These are phyloP conservation scores for Falco novaeseelandiae DNA, from an alignment of 2,797 vertebrate species.

Conservation along the genomic window DNA sequence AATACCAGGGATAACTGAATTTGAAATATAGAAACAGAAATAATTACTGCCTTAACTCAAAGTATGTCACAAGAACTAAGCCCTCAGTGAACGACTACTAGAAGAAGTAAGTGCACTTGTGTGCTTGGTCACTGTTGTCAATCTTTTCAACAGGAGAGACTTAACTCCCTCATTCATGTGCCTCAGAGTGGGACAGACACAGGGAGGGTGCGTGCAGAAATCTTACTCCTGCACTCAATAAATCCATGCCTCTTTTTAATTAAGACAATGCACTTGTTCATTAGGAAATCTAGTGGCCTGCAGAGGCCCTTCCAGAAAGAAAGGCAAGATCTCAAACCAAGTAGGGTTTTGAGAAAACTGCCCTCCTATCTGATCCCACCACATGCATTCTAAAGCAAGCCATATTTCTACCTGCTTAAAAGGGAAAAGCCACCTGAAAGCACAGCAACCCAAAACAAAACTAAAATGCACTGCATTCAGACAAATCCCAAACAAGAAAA, in stretches of 20 bases:
- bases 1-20: background rate
- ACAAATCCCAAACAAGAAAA: background rate
- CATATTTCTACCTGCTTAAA: background rate
- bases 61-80: background rate
- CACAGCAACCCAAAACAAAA: background rate
- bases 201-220: accelerated
- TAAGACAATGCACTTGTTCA: background rate
- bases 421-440: background rate
- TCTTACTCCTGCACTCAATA: background rate
- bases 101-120: background rate
- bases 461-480: background rate
- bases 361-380: background rate
- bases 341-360: background rate
- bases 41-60: background rate
- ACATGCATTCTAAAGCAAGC: background rate
- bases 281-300: background rate
- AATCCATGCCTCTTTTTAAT: background rate
- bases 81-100: background rate
- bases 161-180: background rate
- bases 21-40: background rate
- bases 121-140: background rate
- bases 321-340: background rate
- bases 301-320: background rate
- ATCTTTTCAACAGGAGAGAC: background rate
- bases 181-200: background rate